Base-by-base conservation (phyloP, 2,113 vertebrate genomes). In the Neodontobutis hainanensis region DNA sequence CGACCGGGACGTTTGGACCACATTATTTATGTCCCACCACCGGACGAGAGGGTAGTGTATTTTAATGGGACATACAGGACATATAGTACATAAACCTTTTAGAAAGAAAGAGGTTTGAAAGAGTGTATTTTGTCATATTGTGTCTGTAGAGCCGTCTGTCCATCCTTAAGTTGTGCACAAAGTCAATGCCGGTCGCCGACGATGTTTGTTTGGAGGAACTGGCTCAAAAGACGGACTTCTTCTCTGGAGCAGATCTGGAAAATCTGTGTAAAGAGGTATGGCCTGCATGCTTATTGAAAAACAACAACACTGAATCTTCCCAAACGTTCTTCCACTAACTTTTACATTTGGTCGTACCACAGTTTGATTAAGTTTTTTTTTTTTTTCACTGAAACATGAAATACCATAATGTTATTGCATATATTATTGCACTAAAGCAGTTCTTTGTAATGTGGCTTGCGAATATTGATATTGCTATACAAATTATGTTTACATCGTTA, bases 211-310 rank as follows among this genome's bases (percentile, higher is more conserved):
- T 98, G 70, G 80, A 93, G 78, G 90, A 93, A 11, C 69, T 98
- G 40, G 95, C 94, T 10, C 62, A 53, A 6, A 78, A 85, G 52
- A 96, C 95, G 0, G 40, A 90, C 6, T 80, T 94, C 52, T 99
- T 94, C 87, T 96, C 97, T 76, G 97, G 97, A 84, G 97, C 97
- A 3, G 97, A 99, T 74, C 86, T 97, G 80, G 91, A 93, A 81
- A 97, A 94, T 83, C 94, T 99, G 4, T 98, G 97, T 74, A 98
- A 91, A 92, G 96, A 99, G 94, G 97, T 98, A 80, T 78, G 1
- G 6, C 40, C 4, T 36, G 1, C 34, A 11, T 8, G 6, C 10
- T 11, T 3, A 43, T 11, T 11, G 6, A n/a, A n/a, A n/a, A n/a
- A 34, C 50, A 34, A 10, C 7, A 44, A 16, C n/a, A 12, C 43